A percentile compares a stretch with the other conserved stretches of the same genome.
These are phyloP conservation scores for Telmatherina bonti DNA, from an alignment of 2,797 vertebrate genomes.

Conservation along the genomic window DNA sequence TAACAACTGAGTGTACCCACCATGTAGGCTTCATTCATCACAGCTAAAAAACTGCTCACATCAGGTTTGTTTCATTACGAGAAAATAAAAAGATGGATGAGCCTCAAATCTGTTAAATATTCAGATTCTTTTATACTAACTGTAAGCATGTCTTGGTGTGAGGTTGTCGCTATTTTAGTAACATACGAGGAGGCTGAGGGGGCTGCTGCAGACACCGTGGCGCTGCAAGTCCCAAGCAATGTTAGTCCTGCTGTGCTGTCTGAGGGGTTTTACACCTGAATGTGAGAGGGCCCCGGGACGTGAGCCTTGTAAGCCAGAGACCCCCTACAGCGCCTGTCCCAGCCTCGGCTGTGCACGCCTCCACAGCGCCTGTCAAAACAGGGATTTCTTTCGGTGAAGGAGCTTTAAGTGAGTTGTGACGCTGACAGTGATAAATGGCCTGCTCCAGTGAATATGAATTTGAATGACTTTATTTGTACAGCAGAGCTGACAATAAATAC, in stretches of 20 bases:
- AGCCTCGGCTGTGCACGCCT: slow-evolving; percentile 83
- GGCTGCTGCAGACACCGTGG: slow-evolving; percentile 75
- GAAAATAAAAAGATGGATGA: slow-evolving; percentile 61
- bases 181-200: slow-evolving; percentile 47
- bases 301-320: slow-evolving; percentile 69
- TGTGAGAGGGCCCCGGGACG: slow-evolving; percentile 73
- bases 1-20: slow-evolving; percentile 19
- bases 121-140: slow-evolving; percentile 61
- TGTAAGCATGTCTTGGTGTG: slow-evolving; percentile 71
- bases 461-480: slow-evolving; percentile 80
- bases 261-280: slow-evolving; percentile 78
- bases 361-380: slow-evolving; percentile 92
- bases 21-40: slow-evolving; percentile 13
- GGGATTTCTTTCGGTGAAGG: slow-evolving; percentile 82
- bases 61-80: slow-evolving; percentile 39
- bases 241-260: slow-evolving; percentile 64
- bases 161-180: slow-evolving; percentile 74
- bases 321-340: slow-evolving; percentile 77
- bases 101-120: slow-evolving; percentile 62
- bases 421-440: slow-evolving; percentile 94
- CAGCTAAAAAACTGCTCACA: slow-evolving; percentile 13
- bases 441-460: slow-evolving; percentile 88
- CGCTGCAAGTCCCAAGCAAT: slow-evolving; percentile 66
- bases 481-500: slow-evolving; percentile 56
- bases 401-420: slow-evolving; percentile 78